Evolutionary conservation across 2,888 invertebrate genomes (phyloP), one percentile per base, ranked within the genome.

Genomic region (Hypsopygia costalis): DNA sequence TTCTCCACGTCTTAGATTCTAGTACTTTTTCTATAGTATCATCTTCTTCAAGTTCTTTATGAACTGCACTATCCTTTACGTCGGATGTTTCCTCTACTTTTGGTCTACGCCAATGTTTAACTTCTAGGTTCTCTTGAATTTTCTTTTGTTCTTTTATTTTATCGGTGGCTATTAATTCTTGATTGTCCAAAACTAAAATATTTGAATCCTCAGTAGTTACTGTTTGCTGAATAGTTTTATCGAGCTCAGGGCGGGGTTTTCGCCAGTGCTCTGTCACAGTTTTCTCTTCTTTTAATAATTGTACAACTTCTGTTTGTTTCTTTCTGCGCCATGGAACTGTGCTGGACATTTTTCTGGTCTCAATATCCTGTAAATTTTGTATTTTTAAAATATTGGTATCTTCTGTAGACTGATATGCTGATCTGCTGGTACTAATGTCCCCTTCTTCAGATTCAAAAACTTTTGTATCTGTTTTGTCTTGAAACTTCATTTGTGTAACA

Each of bases 321-420:
- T 64, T 61, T 39, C 49, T 69, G n/a, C 88, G 76, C 87, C 88
- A 88, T 1, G 87, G 87, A 3, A 77, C 70, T 34, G 58, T 58
- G 11, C 50, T 49, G 4, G 51, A 47, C 6, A 65, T 47, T 53
- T 68, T 71, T 45, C 60, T 80, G 3, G 69, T 66, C 41, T 81
- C 68, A 11, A 75, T 47, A 30, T 83, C 73, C 55, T 83, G 68
- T 35, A 63, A 40, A 45, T 69, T 70, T 49, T 80, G 55, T 25
- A 85, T 38, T 52, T 73, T 78, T 27, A 86, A 51, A 38, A 87
- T 80, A 48, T 77, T 86, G 6, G 67, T 69, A 46, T 86, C 85
- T 63, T 87, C 86, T 6, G 82, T 81, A 1, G 75, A 64, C 59
- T 81, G 70, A 51, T 72, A 81, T 37, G 55, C 47, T 9, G 71